phyloP scores from a whole-genome alignment of 2,797 vertebrate genomes.

The Artibeus jamaicensis region DNA sequence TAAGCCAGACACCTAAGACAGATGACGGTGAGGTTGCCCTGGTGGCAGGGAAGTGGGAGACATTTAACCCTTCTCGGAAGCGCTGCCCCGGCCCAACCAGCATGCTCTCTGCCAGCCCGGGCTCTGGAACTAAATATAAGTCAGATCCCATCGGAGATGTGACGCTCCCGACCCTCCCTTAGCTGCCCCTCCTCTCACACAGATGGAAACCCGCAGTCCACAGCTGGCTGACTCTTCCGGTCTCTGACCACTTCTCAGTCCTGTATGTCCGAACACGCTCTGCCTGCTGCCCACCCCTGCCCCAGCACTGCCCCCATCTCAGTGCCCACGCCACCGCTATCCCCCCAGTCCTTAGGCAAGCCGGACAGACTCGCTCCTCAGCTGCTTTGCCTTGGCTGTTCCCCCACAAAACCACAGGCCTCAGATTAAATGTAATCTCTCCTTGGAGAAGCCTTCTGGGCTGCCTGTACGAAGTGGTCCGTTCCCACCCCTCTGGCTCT shows the following conservation, averaged over 20 bases:
- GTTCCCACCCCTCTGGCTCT: background rate
- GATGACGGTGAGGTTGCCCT: background rate
- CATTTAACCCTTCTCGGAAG: background rate
- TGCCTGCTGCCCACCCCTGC: background rate
- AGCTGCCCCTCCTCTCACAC: background rate
- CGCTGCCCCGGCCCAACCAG: background rate
- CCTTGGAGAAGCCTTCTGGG: background rate
- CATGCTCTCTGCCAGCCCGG: background rate
- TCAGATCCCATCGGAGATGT: background rate
- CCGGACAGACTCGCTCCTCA: background rate
- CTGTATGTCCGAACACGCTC: background rate
- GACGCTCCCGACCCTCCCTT: background rate
- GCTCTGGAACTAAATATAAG: background rate
- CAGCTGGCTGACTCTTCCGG: background rate
- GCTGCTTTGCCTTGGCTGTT: background rate
- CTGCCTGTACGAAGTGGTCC: background rate
- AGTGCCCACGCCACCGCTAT: background rate
- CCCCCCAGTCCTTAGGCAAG: background rate
- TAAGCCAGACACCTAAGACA: background rate
- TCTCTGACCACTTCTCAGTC: background rate
- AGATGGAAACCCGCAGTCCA: background rate
- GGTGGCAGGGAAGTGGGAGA: background rate
- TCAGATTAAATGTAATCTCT: background rate
- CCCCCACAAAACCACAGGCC: background rate
- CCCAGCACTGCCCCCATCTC: background rate